Conservation (phyloP, 2,888 invertebrate species). For the Latheticus oryzae region DNA sequence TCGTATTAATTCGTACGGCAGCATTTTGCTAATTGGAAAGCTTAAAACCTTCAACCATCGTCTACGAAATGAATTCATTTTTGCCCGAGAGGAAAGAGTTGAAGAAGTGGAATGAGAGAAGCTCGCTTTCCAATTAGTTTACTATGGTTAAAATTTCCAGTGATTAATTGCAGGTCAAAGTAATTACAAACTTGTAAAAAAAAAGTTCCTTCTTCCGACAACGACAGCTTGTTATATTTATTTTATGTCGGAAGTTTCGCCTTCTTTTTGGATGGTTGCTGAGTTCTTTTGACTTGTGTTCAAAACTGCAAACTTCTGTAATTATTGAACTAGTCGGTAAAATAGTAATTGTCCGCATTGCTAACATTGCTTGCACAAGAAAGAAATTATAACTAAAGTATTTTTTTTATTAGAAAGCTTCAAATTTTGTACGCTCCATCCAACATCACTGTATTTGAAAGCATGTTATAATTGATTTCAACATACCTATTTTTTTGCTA, state of each 20-base stretch:
- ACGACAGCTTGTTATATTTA: constrained; percentile 45
- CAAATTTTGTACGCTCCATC: too few relatives aligned
- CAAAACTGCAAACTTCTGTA: constrained; percentile 38
- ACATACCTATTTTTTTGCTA: too few relatives aligned
- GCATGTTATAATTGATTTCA: too few relatives aligned
- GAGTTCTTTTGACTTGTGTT: constrained; percentile 36
- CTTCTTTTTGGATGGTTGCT: constrained; percentile 35
- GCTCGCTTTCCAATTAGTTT: constrained; percentile 51
- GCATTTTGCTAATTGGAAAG: constrained; percentile 49
- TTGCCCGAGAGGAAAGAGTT: constrained; percentile 41
- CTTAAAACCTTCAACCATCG: constrained; percentile 46
- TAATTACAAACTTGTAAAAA: constrained; percentile 52
- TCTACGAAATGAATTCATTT: constrained; percentile 49
- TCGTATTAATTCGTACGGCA: constrained; percentile 46
- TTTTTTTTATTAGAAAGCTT: too few relatives aligned
- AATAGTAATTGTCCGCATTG: constrained; percentile 35
- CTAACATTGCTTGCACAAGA: constrained; percentile 22
- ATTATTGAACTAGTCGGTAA: constrained; percentile 43
- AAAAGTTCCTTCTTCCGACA: constrained; percentile 2
- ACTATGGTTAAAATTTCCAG: constrained; percentile 50
- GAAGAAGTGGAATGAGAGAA: too few relatives aligned
- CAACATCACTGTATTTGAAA: too few relatives aligned
- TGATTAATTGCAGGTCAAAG: constrained; percentile 53
- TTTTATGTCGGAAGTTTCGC: constrained; percentile 39
- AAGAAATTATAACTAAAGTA: too few relatives aligned